Conservation (phyloP, 2,888 invertebrate species). For the Callyntrura guangdongensis region DNA sequence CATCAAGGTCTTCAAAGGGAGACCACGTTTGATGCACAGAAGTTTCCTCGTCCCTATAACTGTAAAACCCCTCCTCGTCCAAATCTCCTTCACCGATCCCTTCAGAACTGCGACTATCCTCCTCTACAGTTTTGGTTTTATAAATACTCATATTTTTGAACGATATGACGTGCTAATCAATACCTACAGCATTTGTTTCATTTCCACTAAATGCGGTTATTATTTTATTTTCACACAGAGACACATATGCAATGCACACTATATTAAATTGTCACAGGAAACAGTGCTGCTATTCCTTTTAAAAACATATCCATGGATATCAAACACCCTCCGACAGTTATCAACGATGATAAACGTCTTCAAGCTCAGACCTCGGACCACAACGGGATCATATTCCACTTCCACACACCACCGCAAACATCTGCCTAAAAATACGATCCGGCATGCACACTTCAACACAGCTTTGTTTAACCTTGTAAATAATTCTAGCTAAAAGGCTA, state of each 20-base stretch:
- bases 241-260: constrained; percentile 15
- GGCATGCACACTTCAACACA: neutral
- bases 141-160: constrained; percentile 61
- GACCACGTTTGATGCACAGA: constrained; percentile 68
- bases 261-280: neutral
- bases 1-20: constrained; percentile 76
- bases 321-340: neutral
- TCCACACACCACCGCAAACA: neutral
- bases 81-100: constrained; percentile 47
- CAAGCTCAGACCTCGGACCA: neutral
- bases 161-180: neutral
- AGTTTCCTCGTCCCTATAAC: constrained; percentile 61
- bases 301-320: constrained; percentile 17
- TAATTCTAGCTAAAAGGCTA: neutral
- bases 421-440: neutral
- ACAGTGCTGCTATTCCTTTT: neutral
- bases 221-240: neutral
- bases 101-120: constrained; percentile 66
- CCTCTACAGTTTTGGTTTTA: constrained; percentile 54
- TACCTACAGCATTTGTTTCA: neutral
- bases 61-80: constrained; percentile 68
- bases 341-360: neutral
- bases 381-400: neutral
- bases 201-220: too few relatives aligned
- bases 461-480: constrained; percentile 11